A percentile compares a stretch with the other conserved stretches of the same genome.
phyloP scores from a whole-genome alignment of 1,140 invertebrate genomes.

The Rhyacophila brunnea region DNA sequence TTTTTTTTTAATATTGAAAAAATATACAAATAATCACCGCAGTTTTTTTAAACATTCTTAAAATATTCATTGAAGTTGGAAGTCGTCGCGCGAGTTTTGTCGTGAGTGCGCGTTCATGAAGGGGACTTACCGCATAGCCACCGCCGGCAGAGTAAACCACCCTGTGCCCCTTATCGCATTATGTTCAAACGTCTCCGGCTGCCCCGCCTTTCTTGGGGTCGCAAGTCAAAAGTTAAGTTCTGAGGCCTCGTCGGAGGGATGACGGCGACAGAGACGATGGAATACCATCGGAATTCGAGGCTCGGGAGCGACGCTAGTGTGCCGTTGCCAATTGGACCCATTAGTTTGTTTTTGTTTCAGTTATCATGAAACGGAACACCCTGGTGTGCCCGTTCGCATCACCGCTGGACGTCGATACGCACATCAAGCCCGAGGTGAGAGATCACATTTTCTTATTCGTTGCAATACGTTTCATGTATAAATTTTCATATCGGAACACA shows the following conservation, averaged over 20 bases:
- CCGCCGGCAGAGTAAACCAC: neutral
- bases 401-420: slow-evolving; percentile 89
- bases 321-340: slow-evolving; percentile 27
- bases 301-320: slow-evolving; percentile 4
- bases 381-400: slow-evolving; percentile 94
- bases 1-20: no score
- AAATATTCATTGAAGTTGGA: neutral
- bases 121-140: slow-evolving; percentile 13
- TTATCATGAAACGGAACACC: slow-evolving; percentile 87
- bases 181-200: slow-evolving; percentile 27
- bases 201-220: slow-evolving; percentile 31
- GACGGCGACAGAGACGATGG: slow-evolving; percentile 20
- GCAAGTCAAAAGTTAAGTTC: slow-evolving; percentile 33
- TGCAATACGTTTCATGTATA: neutral
- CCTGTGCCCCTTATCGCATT: slow-evolving; percentile 2
- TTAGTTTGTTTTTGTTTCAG: slow-evolving; percentile 60
- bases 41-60: neutral
- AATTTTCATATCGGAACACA: neutral
- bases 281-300: slow-evolving; percentile 12
- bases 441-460: slow-evolving; percentile 5
- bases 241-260: slow-evolving; percentile 24
- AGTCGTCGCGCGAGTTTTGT: neutral
- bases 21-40: neutral
- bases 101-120: slow-evolving; percentile 24
- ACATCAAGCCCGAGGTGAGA: slow-evolving; percentile 92